Evolutionary conservation across 2,113 vertebrate species (phyloP).

Genomic region (Eonycteris spelaea): DNA sequence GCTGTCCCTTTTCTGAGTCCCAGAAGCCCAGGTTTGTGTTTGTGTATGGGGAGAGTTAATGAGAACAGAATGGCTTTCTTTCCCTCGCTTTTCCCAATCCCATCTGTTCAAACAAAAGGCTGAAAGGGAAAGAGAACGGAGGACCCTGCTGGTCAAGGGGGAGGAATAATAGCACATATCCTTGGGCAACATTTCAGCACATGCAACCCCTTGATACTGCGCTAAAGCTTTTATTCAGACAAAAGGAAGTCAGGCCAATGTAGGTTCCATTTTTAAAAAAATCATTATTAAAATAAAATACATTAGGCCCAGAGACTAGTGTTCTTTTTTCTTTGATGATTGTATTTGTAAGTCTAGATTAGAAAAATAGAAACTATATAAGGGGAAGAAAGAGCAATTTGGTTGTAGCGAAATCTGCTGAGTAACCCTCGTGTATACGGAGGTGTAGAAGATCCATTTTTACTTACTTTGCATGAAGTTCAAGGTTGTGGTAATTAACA

Average conservation of each 20-base stretch:
- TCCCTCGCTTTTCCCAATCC: constrained; percentile 83
- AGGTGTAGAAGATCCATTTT: constrained; percentile 73
- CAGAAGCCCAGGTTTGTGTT: constrained; percentile 84
- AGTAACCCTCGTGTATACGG: not conserved
- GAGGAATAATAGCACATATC: constrained; percentile 88
- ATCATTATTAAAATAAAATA: constrained; percentile 42
- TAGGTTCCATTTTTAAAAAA: constrained; percentile 52
- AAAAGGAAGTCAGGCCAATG: constrained; percentile 80
- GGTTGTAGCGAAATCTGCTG: constrained; percentile 28
- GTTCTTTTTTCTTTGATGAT: not conserved
- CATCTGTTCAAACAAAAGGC: constrained; percentile 91
- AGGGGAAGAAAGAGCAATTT: not conserved
- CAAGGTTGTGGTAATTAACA: constrained; percentile 75
- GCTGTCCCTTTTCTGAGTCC: constrained; percentile 78
- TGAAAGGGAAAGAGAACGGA: constrained; percentile 86
- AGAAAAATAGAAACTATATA: constrained; percentile 37
- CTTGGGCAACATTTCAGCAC: constrained; percentile 89
- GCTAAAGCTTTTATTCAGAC: constrained; percentile 83
- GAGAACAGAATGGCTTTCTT: constrained; percentile 88
- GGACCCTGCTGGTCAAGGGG: constrained; percentile 90
- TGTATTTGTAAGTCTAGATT: constrained; percentile 49
- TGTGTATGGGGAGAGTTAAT: constrained; percentile 87
- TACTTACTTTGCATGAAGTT: constrained; percentile 75
- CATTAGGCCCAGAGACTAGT: constrained; percentile 73
- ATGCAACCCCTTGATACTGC: constrained; percentile 84